These are phyloP conservation scores for Morone saxatilis DNA, from an alignment of 2,113 vertebrate species.

Conservation along the genomic window DNA sequence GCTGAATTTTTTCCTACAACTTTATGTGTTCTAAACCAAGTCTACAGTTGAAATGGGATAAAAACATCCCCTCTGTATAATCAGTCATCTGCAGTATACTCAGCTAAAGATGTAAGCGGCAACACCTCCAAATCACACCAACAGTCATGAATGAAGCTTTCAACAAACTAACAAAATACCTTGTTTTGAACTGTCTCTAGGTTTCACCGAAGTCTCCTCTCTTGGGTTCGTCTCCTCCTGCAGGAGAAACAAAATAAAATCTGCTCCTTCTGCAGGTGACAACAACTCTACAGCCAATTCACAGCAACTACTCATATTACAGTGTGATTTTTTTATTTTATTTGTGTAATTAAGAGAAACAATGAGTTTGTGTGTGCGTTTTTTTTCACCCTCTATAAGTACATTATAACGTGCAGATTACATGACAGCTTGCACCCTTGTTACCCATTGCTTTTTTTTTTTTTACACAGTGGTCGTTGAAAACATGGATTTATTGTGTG, in stretches of 20 bases:
- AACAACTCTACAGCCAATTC: constrained; percentile 33
- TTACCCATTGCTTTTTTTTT: constrained; percentile 29
- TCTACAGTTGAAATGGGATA: background rate
- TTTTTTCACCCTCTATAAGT: constrained; percentile 48
- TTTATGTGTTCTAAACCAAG: background rate
- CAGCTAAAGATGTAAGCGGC: background rate
- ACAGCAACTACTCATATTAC: constrained; percentile 39
- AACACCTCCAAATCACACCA: background rate
- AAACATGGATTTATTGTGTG: constrained; percentile 35
- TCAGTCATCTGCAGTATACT: background rate
- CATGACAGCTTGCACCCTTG: constrained; percentile 29
- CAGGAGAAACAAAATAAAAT: constrained; percentile 80
- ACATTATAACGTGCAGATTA: constrained; percentile 40
- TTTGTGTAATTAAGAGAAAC: constrained; percentile 46
- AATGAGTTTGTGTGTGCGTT: constrained; percentile 47
- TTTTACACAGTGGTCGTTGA: constrained; percentile 23
- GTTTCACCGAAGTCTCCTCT: constrained; percentile 85
- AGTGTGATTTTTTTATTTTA: constrained; percentile 15
- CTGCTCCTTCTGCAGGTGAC: constrained; percentile 24
- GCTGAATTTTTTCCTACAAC: background rate
- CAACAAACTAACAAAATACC: background rate
- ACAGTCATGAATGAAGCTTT: background rate
- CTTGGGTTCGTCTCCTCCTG: constrained; percentile 81
- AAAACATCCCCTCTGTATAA: background rate
- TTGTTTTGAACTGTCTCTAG: constrained; percentile 53